These are phyloP conservation scores for Meloidogyne hapla DNA, from an alignment of 1,140 invertebrate species.

Conservation along the genomic window DNA sequence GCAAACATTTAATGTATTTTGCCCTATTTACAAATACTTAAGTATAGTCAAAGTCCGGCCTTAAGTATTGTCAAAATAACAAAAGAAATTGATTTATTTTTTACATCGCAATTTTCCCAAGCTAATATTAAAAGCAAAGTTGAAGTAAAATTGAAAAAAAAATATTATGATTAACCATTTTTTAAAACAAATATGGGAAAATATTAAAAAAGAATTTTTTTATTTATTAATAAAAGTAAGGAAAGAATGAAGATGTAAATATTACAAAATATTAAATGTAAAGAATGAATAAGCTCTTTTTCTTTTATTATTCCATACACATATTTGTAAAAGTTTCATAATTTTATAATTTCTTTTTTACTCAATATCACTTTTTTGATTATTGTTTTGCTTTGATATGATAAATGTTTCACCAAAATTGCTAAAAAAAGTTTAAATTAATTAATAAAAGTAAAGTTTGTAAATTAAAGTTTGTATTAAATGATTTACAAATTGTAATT, in stretches of 20 bases:
- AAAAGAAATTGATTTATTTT: conserved; percentile 5
- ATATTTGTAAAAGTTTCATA: too few species aligned
- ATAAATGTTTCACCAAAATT: conserved; percentile 6
- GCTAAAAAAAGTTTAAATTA: too few species aligned
- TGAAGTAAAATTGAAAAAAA: neutral
- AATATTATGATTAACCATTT: neutral
- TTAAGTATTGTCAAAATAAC: neutral
- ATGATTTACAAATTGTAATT: too few species aligned
- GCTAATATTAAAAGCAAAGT: neutral
- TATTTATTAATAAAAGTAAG: neutral
- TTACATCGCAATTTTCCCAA: neutral
- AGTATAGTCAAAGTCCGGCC: neutral
- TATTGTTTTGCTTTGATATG: neutral
- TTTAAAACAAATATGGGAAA: neutral
- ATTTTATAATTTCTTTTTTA: too few species aligned
- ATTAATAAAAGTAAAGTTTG: neutral
- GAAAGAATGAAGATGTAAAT: neutral
- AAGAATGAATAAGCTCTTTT: neutral
- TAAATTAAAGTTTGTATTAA: neutral
- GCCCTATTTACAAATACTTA: conserved; percentile 7
- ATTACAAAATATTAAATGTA: neutral
- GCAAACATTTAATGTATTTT: neutral
- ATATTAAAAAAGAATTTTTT: neutral
- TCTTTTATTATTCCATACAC: neutral
- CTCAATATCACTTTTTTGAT: neutral